phyloP scores from a whole-genome alignment of 2,113 vertebrate species.

The Hippocampus comes region DNA sequence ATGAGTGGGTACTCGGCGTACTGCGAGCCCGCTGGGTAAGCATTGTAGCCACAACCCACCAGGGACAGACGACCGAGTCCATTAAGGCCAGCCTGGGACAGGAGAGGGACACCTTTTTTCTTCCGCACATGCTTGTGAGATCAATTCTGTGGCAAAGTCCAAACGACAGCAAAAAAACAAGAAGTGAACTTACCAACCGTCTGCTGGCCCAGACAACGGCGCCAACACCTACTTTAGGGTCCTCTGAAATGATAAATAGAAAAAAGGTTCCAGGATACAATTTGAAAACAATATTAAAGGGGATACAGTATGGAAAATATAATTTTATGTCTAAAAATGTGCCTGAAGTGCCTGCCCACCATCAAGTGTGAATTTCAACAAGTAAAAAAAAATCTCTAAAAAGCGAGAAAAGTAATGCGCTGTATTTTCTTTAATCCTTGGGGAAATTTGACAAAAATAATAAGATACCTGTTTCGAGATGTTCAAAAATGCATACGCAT shows the following conservation, averaged over 20 bases:
- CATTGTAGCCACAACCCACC: slow-evolving; percentile 91
- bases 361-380: too few relatives aligned
- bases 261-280: neutral
- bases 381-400: too few relatives aligned
- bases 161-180: neutral
- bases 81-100: slow-evolving; percentile 73
- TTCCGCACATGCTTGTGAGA: neutral
- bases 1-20: slow-evolving; percentile 93
- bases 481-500: neutral
- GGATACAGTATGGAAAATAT: too few relatives aligned
- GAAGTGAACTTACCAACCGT: slow-evolving; percentile 77
- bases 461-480: neutral
- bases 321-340: neutral
- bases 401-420: neutral
- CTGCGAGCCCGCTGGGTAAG: slow-evolving; percentile 87
- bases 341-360: too few relatives aligned
- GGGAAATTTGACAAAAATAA: too few relatives aligned
- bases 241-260: slow-evolving; percentile 77
- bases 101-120: neutral
- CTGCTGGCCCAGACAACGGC: slow-evolving; percentile 91
- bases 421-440: neutral
- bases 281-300: too few relatives aligned
- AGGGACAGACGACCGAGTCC: slow-evolving; percentile 83
- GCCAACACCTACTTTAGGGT: slow-evolving; percentile 93
- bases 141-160: neutral